A percentile compares a stretch with the other conserved stretches of the same genome.
These are phyloP conservation scores for Bruchidius siliquastri DNA, from an alignment of 2,888 invertebrate species.

Conservation along the genomic window DNA sequence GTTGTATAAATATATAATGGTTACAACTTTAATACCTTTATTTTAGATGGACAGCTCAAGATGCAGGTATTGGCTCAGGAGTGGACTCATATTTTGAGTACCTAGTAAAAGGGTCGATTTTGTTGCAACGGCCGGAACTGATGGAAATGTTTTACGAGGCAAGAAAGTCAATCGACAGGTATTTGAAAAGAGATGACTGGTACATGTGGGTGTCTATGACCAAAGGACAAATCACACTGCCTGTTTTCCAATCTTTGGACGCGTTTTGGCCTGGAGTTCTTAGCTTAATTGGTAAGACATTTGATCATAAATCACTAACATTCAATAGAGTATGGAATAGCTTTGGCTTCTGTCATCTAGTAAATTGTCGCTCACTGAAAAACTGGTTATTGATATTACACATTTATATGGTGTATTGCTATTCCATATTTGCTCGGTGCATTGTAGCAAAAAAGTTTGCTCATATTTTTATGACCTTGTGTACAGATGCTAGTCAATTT, in stretches of 20 bases:
- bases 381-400: too few relatives aligned
- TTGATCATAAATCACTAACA: conserved; percentile 27
- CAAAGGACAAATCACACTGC: conserved; percentile 89
- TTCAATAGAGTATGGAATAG: conserved; percentile 3
- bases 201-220: conserved; percentile 99
- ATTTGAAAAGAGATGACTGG: conserved; percentile 94
- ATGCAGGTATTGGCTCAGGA: conserved; percentile 95
- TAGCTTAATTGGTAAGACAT: conserved; percentile 65
- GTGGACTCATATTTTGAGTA: conserved; percentile 99
- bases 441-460: too few relatives aligned
- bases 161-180: conserved; percentile 71
- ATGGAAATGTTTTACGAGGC: conserved; percentile 87
- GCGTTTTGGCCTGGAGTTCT: conserved; percentile 98
- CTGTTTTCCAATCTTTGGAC: conserved; percentile 97
- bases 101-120: conserved; percentile 89
- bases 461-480: too few relatives aligned
- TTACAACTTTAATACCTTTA: too few relatives aligned
- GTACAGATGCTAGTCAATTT: too few relatives aligned
- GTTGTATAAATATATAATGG: too few relatives aligned
- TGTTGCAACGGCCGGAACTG: conserved; percentile 81
- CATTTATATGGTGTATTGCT: too few relatives aligned
- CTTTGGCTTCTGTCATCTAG: too few relatives aligned
- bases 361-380: too few relatives aligned
- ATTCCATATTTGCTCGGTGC: too few relatives aligned
- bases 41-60: conserved; percentile 89